phyloP scores from a whole-genome alignment of 2,113 vertebrate genomes.

The Cryptotis parvus region DNA sequence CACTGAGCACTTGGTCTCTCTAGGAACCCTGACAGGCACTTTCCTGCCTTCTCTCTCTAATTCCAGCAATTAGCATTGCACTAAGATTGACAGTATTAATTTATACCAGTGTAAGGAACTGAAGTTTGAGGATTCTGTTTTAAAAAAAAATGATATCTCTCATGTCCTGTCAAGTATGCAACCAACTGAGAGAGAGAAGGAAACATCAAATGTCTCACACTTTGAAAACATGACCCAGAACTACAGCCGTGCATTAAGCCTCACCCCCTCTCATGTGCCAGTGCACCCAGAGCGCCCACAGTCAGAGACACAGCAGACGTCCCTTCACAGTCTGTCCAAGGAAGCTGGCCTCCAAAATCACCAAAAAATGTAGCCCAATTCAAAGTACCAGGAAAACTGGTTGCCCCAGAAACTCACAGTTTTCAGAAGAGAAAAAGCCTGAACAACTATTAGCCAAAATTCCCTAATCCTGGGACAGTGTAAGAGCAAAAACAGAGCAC shows the following conservation, averaged over 20 bases:
- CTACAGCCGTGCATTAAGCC: neutral
- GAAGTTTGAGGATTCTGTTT: neutral
- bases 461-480: no score
- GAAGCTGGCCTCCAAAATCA: neutral
- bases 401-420: neutral
- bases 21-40: neutral
- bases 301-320: neutral
- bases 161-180: conserved; percentile 9
- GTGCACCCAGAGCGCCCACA: no score
- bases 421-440: no score
- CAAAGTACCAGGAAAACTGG: neutral
- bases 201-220: neutral
- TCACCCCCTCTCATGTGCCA: neutral
- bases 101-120: neutral
- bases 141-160: neutral
- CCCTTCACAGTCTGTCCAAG: neutral
- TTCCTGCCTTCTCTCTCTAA: neutral
- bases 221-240: conserved; percentile 21
- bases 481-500: no score
- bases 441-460: no score
- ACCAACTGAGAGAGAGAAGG: neutral
- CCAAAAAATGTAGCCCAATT: no score
- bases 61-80: neutral
- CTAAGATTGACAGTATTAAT: neutral
- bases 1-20: neutral